These are phyloP conservation scores for Nephrotoma flavescens DNA, from an alignment of 2,888 invertebrate species.

Conservation along the genomic window DNA sequence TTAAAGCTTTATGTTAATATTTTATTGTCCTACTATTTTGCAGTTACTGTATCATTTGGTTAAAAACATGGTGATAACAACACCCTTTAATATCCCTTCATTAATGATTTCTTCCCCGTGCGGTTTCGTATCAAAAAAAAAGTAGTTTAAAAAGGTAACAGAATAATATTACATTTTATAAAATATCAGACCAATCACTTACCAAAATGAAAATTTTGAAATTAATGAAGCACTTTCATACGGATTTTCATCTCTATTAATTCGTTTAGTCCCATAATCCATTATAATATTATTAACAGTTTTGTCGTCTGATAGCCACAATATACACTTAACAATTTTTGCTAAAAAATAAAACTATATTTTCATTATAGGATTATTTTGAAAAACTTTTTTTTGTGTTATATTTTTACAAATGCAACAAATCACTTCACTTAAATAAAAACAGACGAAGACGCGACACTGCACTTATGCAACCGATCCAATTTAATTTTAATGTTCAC, in stretches of 20 bases:
- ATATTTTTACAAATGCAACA: neutral
- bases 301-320: neutral
- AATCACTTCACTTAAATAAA: neutral
- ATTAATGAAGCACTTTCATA: constrained; percentile 6
- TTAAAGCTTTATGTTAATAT: too few species aligned
- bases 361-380: neutral
- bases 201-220: constrained; percentile 10
- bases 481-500: neutral
- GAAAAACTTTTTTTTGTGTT: neutral
- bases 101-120: too few species aligned
- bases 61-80: too few species aligned
- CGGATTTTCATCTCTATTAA: constrained; percentile 5
- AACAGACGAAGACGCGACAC: neutral
- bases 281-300: neutral
- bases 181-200: neutral
- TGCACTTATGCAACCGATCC: neutral
- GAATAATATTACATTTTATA: neutral
- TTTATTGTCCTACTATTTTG: too few species aligned
- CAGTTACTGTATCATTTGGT: too few species aligned
- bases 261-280: neutral
- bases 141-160: neutral
- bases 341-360: neutral
- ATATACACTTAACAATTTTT: neutral
- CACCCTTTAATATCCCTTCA: too few species aligned
- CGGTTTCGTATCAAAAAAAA: too few species aligned